phyloP scores from a whole-genome alignment of 2,888 invertebrate species.

The Lapara coniferarum region DNA sequence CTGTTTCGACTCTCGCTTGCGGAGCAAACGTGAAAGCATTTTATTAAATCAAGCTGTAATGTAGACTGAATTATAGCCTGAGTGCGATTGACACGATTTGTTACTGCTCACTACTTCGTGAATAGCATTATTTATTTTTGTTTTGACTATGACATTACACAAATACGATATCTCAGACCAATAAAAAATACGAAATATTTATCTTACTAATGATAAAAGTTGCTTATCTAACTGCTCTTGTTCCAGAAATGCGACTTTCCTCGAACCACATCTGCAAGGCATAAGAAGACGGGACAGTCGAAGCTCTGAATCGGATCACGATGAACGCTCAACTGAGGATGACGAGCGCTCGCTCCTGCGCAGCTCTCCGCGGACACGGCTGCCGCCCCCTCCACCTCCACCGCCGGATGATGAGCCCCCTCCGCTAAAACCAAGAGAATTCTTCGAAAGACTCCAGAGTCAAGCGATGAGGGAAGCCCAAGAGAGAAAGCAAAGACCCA shows the following conservation, averaged over 20 bases:
- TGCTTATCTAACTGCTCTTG: slow-evolving; percentile 40
- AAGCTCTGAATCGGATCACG: slow-evolving; percentile 79
- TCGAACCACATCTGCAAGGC: slow-evolving; percentile 89
- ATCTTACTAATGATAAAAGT: no score
- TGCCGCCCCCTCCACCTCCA: slow-evolving; percentile 74
- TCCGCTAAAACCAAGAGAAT: slow-evolving; percentile 83
- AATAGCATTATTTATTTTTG: neutral
- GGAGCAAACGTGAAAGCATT: neutral
- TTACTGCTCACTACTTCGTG: neutral
- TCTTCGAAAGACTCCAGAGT: slow-evolving; percentile 76
- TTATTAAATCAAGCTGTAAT: neutral
- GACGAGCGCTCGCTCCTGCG: slow-evolving; percentile 74
- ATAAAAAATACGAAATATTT: neutral
- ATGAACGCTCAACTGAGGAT: slow-evolving; percentile 79
- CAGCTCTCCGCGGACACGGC: slow-evolving; percentile 73
- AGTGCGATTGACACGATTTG: neutral
- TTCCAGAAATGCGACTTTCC: slow-evolving; percentile 89
- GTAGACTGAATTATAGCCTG: neutral
- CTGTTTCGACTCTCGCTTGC: neutral
- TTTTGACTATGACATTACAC: neutral
- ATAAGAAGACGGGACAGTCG: slow-evolving; percentile 79
- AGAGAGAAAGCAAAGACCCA: slow-evolving; percentile 62
- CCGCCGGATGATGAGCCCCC: slow-evolving; percentile 77
- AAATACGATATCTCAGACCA: neutral
- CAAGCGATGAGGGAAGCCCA: slow-evolving; percentile 79